These are phyloP conservation scores for Lithophane ornitopus DNA, from an alignment of 2,888 invertebrate species.

Conservation along the genomic window DNA sequence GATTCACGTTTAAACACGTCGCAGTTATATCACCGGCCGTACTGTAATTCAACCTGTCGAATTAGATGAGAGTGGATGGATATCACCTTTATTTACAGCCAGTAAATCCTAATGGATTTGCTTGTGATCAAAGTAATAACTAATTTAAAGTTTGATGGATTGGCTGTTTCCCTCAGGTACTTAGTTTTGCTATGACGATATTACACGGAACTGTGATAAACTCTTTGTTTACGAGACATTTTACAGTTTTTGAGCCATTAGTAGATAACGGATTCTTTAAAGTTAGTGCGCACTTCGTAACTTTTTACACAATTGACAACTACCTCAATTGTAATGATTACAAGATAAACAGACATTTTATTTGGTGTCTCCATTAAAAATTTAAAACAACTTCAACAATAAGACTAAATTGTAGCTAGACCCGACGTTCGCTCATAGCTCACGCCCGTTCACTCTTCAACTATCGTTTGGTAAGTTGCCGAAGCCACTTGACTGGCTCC, in stretches of 20 bases:
- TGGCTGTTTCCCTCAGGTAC: not conserved
- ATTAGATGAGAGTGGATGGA: slow-evolving; percentile 29
- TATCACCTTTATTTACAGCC: slow-evolving; percentile 46
- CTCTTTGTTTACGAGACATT: slow-evolving; percentile 2
- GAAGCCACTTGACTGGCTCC: slow-evolving; percentile 76
- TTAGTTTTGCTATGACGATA: not conserved
- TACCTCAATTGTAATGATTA: not conserved
- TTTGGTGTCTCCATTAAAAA: too few species aligned
- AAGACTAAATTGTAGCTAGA: not conserved
- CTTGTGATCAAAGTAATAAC: slow-evolving; percentile 44
- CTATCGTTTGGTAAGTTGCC: slow-evolving; percentile 73
- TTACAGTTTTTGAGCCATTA: slow-evolving; percentile 1
- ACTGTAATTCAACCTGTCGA: slow-evolving; percentile 29
- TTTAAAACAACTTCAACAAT: not conserved
- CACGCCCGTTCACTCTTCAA: slow-evolving; percentile 37
- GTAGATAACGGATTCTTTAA: not conserved
- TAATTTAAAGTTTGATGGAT: slow-evolving; percentile 48
- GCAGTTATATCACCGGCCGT: slow-evolving; percentile 2
- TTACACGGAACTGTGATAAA: not conserved
- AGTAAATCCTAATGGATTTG: slow-evolving; percentile 50
- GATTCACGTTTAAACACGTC: slow-evolving; percentile 12
- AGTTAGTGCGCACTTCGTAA: not conserved
- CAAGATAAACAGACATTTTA: not conserved
- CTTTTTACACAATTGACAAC: too few species aligned
- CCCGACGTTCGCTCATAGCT: slow-evolving; percentile 27